These are phyloP conservation scores for Conomelus anceps DNA, from an alignment of 2,888 invertebrate species.

Conservation along the genomic window DNA sequence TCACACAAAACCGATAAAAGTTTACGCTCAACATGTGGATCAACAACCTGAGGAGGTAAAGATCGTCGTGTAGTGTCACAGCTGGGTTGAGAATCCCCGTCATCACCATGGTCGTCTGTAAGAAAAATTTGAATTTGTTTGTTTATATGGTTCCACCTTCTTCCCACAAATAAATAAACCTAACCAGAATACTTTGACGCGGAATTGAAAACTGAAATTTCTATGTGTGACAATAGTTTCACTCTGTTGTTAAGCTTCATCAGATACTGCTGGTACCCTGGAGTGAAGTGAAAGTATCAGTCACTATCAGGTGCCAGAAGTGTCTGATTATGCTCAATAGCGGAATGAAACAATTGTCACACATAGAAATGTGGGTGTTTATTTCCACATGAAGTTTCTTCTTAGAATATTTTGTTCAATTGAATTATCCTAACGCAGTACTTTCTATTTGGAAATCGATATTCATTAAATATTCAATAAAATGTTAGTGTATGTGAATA, in stretches of 20 bases:
- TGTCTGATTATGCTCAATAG: too few relatives aligned
- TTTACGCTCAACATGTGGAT: constrained; percentile 56
- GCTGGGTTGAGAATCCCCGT: constrained; percentile 16
- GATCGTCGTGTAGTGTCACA: neutral
- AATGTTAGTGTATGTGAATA: too few relatives aligned
- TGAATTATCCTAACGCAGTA: too few relatives aligned
- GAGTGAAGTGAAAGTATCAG: neutral
- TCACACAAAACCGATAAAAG: constrained; percentile 63
- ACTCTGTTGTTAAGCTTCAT: too few relatives aligned
- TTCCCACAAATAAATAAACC: neutral
- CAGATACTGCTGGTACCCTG: neutral
- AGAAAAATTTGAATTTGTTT: neutral
- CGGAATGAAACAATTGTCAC: too few relatives aligned
- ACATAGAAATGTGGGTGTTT: too few relatives aligned
- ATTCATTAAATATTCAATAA: too few relatives aligned
- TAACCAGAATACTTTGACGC: neutral
- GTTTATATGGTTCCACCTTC: neutral
- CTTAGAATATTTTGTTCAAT: too few relatives aligned
- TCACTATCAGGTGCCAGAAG: too few relatives aligned
- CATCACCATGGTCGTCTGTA: constrained; percentile 32
- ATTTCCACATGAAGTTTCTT: too few relatives aligned
- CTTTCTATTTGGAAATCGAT: too few relatives aligned
- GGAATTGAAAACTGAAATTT: neutral
- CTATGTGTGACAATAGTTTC: too few relatives aligned
- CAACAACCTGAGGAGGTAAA: constrained; percentile 33